phyloP scores from a whole-genome alignment of 2,888 invertebrate genomes.

The Nineta flava region DNA sequence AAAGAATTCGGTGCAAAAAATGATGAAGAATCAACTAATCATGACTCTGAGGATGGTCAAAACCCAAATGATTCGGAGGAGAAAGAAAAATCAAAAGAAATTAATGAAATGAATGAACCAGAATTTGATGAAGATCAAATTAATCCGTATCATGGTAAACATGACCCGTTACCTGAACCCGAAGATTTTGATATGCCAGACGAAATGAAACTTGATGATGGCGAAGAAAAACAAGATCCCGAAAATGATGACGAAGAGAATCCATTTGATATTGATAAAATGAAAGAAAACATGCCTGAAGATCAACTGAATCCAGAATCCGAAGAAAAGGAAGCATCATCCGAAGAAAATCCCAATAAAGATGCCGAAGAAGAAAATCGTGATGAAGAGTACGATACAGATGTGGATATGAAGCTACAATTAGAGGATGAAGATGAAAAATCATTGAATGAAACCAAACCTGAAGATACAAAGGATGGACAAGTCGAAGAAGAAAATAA shows the following conservation, averaged over 20 bases:
- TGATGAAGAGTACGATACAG: constrained; percentile 23
- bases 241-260: constrained; percentile 52
- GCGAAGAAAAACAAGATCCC: constrained; percentile 42
- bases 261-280: constrained; percentile 72
- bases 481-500: constrained; percentile 18
- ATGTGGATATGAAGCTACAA: constrained; percentile 16
- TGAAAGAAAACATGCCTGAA: constrained; percentile 36
- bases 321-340: constrained; percentile 18
- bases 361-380: constrained; percentile 24
- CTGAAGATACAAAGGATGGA: constrained; percentile 12
- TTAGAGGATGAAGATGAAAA: constrained; percentile 17
- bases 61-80: constrained; percentile 18
- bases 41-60: constrained; percentile 35
- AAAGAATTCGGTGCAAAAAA: constrained; percentile 66
- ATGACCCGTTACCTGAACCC: constrained; percentile 61
- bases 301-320: constrained; percentile 17
- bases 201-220: constrained; percentile 66
- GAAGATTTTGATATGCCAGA: constrained; percentile 81
- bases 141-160: constrained; percentile 69
- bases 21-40: constrained; percentile 34
- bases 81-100: constrained; percentile 39
- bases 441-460: constrained; percentile 10
- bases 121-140: constrained; percentile 65
- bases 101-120: constrained; percentile 70
- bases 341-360: constrained; percentile 28